Evolutionary conservation across 2,888 invertebrate species (phyloP).

Genomic region (Toxonevra muliebris): DNA sequence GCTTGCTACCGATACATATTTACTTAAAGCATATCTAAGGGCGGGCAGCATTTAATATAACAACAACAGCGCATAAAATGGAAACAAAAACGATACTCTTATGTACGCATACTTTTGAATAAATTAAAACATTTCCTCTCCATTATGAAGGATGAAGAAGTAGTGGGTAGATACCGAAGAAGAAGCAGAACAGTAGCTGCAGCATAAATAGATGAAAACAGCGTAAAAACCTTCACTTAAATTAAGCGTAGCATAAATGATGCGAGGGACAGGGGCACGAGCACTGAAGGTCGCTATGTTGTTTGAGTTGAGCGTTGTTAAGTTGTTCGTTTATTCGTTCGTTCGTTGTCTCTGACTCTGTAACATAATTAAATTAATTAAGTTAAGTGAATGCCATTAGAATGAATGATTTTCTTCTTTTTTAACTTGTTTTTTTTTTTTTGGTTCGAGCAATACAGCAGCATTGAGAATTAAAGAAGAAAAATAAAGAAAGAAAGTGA

Average conservation of each 20-base stretch:
- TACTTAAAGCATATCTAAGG: not conserved
- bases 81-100: conserved; percentile 20
- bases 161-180: not conserved
- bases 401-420: conserved; percentile 10
- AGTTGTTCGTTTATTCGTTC: not conserved
- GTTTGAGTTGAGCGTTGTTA: not conserved
- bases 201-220: not conserved
- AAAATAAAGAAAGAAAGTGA: not conserved
- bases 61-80: conserved; percentile 4
- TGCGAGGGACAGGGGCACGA: not conserved
- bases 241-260: conserved; percentile 11
- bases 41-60: no score
- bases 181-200: not conserved
- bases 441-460: no score
- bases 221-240: conserved; percentile 8
- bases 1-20: not conserved
- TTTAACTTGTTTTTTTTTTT: not conserved
- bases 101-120: conserved; percentile 32
- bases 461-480: no score
- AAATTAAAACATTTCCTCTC: conserved; percentile 27
- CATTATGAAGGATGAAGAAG: conserved; percentile 7
- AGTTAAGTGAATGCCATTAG: conserved; percentile 35
- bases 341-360: conserved; percentile 10
- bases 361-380: conserved; percentile 38
- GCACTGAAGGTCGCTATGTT: not conserved